Evolutionary conservation across 53 echinoderm and acorn worm species (phyloP), one percentile per base, ranked within the genome.

Genomic region (Echinometra lucunter): DNA sequence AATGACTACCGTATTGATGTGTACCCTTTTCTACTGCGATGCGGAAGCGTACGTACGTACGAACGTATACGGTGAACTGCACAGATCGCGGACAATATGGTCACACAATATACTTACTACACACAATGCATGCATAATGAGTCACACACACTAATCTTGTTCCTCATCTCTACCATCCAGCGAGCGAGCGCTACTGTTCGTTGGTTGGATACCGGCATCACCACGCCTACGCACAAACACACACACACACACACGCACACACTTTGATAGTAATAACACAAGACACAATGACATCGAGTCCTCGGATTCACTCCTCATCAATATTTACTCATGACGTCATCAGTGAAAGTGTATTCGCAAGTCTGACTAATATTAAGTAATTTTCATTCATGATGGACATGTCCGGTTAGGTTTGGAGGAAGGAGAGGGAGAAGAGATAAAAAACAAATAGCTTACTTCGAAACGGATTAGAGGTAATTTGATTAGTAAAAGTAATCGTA

Each of bases 271-370:
- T 45, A 47, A 13, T 53, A 9, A 35, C 4, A 74, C 13, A 18
- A 74, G 10, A 49, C 85, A 85, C 47, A 85, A 47, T 49, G 1
- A 30, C n/a, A n/a, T n/a, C n/a, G n/a, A 85, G 85, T 85, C 85
- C 85, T 85, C 85, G 21, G 85, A 85, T 47, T 16, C n/a, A n/a
- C 49, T 49, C 47, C 49, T 19, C 47, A 85, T 85, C 85, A 85
- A 85, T 74, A 74, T 74, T 74, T 74, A 74, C 49, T 16, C 49
- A 49, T 85, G 85, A 85, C 85, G 85, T 85, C 85, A 85, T 85
- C 27, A 83, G n/a, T 27, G n/a, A 45, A 83, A 47, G n/a, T 27
- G 47, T 27, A 5, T 47, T 10, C 25, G 12, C 19, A 23, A 85
- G 27, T 28, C 30, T 85, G 47, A 81, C 81, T 81, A 81, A 49